A percentile compares a stretch with the other conserved stretches of the same genome.
phyloP scores from a whole-genome alignment of 2,888 invertebrate species.

The Trachelus stipa region DNA sequence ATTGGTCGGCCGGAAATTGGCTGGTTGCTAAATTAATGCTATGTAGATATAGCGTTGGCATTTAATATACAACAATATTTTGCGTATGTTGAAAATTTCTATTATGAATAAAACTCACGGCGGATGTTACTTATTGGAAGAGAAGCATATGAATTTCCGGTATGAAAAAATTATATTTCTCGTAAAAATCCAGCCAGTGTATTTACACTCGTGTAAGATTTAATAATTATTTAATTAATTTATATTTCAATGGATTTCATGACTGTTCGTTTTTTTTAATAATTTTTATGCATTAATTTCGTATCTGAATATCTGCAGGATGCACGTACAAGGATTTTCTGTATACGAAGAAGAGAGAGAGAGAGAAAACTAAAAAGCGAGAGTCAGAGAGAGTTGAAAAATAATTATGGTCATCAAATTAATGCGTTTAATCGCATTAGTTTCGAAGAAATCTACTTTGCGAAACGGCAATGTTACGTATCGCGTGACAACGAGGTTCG shows the following conservation, averaged over 20 bases:
- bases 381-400: background rate
- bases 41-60: background rate
- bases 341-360: background rate
- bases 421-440: slow-evolving; percentile 25
- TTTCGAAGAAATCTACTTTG: slow-evolving; percentile 21
- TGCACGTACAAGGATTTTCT: background rate
- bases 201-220: background rate
- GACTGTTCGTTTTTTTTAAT: background rate
- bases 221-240: background rate
- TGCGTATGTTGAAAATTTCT: background rate
- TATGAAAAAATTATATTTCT: background rate
- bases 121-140: background rate
- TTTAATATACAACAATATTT: background rate
- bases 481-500: slow-evolving; percentile 28
- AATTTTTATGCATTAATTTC: background rate
- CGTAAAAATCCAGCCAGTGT: background rate
- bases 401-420: slow-evolving; percentile 23
- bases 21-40: background rate
- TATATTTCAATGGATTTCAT: background rate
- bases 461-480: slow-evolving; percentile 15
- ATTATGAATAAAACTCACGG: background rate
- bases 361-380: background rate
- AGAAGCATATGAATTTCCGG: background rate
- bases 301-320: background rate
- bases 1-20: background rate